Evolutionary conservation across 2,113 vertebrate genomes (phyloP).

Genomic region (Sapajus apella): DNA sequence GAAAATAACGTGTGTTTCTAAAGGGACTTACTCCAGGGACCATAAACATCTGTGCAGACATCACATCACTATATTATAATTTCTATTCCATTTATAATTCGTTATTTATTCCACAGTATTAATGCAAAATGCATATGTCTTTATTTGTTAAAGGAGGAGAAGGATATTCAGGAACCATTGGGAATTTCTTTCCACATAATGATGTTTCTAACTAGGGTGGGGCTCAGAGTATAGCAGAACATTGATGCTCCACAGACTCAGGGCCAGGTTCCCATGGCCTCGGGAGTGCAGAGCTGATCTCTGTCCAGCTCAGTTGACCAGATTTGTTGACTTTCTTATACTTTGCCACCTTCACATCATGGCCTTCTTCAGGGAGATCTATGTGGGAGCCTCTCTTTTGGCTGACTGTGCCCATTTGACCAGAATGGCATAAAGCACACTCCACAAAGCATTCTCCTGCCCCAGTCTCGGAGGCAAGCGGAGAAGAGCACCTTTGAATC

Average conservation of each 20-base stretch:
- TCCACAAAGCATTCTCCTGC: fast-evolving
- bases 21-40: neutral
- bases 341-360: neutral
- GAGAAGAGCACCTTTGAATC: fast-evolving
- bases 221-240: neutral
- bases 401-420: fast-evolving
- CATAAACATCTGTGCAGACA: neutral
- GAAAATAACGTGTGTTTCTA: neutral
- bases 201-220: neutral
- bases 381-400: too few relatives aligned
- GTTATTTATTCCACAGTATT: neutral
- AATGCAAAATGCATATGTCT: neutral
- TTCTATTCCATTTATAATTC: neutral
- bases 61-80: neutral
- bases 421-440: fast-evolving
- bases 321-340: neutral
- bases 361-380: too few relatives aligned
- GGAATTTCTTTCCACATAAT: neutral
- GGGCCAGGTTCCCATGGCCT: neutral
- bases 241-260: fast-evolving
- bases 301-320: fast-evolving
- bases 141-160: slow-evolving; percentile 34
- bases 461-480: fast-evolving
- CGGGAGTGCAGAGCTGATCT: too few relatives aligned
- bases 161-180: neutral